Base-by-base conservation (phyloP, 2,113 vertebrate genomes). In the Falco punctatus region DNA sequence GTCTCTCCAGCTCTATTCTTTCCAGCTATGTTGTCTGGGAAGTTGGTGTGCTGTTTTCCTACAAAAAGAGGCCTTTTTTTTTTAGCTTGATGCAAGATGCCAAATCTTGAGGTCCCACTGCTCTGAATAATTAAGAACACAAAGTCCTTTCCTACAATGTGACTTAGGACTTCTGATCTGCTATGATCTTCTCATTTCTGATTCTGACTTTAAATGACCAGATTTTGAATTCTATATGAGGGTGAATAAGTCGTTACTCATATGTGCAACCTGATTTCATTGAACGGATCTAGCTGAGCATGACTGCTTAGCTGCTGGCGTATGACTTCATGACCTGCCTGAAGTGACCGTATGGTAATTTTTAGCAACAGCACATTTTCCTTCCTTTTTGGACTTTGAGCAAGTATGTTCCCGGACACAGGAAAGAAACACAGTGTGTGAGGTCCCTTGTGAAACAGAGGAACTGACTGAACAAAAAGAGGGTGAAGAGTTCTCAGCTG, bases 121-220 rank as follows among this genome's bases (percentile, higher is more conserved):
- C 46, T 97, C 51, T 88, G 90, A 82, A 90, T 88, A 90, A 96
- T 69, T 90, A 95, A 88, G 95, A 92, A 94, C 90, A 93, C 71
- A 48, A 55, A 83, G 92, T 95, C 81, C 79, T 88, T 88, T 96
- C 81, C 85, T 93, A 48, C 82, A 95, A 12, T 78, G 85, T 93
- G 90, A 94, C 49, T 86, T 94, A 40, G 48, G 48, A 20, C 93
- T 96, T 86, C 82, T 96, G 92, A 93, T 93, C 58, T 1, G 2
- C 23, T 90, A 23, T 48, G 79, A 48, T 88, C 67, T 81, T 84
- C 81, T 92, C 7, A 73, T 90, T 94, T 92, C 82, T 90, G 64
- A 86, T 94, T 88, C 51, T 92, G 58, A 48, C 79, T 94, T 92
- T 70, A 95, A 92, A 70, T 77, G 75, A 88, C 59, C 32, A 51